phyloP scores from a whole-genome alignment of 2,113 vertebrate genomes.

The Apodemus sylvaticus region DNA sequence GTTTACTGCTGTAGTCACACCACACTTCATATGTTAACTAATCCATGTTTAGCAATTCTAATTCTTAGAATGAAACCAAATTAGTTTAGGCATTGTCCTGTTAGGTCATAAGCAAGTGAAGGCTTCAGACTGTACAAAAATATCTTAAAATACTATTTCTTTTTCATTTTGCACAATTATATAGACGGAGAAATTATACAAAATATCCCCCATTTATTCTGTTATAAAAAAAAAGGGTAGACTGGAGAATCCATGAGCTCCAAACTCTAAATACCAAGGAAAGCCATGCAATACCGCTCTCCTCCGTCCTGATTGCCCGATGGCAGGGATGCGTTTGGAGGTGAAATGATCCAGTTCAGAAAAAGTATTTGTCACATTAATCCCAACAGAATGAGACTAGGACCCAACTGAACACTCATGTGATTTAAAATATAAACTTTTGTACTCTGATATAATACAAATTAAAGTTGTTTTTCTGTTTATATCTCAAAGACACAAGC shows the following conservation, averaged over 20 bases:
- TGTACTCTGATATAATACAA: conserved; percentile 32
- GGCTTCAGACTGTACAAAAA: neutral
- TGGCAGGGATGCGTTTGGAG: neutral
- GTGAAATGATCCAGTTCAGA: conserved; percentile 11
- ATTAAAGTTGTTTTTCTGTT: conserved; percentile 38
- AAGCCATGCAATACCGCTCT: neutral
- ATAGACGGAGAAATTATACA: neutral
- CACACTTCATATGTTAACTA: neutral
- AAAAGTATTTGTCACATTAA: conserved; percentile 25
- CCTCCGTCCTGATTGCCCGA: neutral
- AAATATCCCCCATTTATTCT: neutral
- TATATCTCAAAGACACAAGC: conserved; percentile 31
- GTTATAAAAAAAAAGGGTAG: neutral
- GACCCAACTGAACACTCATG: conserved; percentile 16
- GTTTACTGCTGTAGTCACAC: neutral
- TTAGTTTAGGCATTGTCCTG: neutral
- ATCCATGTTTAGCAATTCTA: neutral
- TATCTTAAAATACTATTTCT: conserved; percentile 8
- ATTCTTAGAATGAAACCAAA: conserved; percentile 11
- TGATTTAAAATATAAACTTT: conserved; percentile 45
- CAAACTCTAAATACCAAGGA: neutral
- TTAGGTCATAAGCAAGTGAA: neutral
- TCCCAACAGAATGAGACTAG: neutral
- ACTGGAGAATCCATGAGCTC: neutral
- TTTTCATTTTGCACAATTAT: neutral